Conservation (phyloP, 2,888 invertebrate genomes). For the Agrochola lychnidis region DNA sequence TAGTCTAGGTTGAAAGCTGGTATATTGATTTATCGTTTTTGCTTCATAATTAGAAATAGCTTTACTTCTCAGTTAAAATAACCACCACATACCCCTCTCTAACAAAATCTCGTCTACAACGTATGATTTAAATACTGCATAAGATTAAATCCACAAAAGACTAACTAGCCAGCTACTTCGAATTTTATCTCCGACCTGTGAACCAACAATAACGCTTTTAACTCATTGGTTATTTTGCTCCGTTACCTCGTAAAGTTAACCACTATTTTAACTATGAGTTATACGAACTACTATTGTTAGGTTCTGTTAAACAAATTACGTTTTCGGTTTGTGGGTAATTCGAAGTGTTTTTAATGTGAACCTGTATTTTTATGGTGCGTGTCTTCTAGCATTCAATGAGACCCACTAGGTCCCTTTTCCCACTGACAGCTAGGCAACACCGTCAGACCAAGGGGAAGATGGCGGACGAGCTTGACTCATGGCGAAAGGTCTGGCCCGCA, state of each 20-base stretch:
- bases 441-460: neutral
- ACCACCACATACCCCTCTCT: neutral
- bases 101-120: constrained; percentile 2
- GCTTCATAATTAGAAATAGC: neutral
- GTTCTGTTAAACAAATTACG: constrained; percentile 42
- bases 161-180: constrained; percentile 22
- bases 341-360: neutral
- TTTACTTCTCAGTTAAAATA: constrained; percentile 6
- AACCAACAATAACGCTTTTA: constrained; percentile 64
- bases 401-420: neutral
- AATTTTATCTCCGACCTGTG: constrained; percentile 34
- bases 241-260: constrained; percentile 74
- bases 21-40: neutral
- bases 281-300: constrained; percentile 57
- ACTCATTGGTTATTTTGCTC: constrained; percentile 63
- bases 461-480: too few species aligned
- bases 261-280: constrained; percentile 69
- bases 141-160: constrained; percentile 23
- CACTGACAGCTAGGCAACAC: neutral
- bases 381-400: neutral
- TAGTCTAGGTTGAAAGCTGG: neutral
- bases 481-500: neutral
- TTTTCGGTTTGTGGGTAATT: constrained; percentile 27
- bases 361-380: constrained; percentile 10
- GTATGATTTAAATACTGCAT: constrained; percentile 23